Conservation (phyloP, 2,888 invertebrate species). For the Pammene aurita region DNA sequence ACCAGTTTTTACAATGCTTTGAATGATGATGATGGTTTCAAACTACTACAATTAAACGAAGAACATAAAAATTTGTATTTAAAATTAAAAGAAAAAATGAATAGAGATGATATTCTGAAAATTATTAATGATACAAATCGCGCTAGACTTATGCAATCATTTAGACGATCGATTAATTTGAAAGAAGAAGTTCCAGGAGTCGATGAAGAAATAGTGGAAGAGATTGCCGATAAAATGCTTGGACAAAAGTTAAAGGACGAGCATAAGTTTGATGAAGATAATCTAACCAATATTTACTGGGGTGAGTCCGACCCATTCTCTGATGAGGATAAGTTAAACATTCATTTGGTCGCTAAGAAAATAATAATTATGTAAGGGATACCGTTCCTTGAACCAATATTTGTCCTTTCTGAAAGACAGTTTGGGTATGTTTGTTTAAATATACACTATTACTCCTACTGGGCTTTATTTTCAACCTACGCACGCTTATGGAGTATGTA, state of each 20-base stretch:
- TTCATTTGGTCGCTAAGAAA: constrained; percentile 16
- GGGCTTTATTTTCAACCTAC: no score
- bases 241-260: constrained; percentile 61
- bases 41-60: constrained; percentile 49
- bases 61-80: constrained; percentile 65
- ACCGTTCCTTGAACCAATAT: constrained; percentile 28
- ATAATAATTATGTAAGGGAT: not conserved
- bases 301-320: constrained; percentile 55
- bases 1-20: constrained; percentile 67
- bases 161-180: constrained; percentile 51
- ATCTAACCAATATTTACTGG: constrained; percentile 63
- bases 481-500: no score
- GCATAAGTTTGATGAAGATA: constrained; percentile 55
- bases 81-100: constrained; percentile 70
- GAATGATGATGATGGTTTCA: constrained; percentile 61
- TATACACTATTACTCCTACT: not conserved
- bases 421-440: not conserved
- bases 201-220: constrained; percentile 52
- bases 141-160: constrained; percentile 53
- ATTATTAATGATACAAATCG: constrained; percentile 56
- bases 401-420: not conserved
- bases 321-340: constrained; percentile 11
- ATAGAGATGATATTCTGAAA: constrained; percentile 67
- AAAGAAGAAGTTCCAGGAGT: constrained; percentile 2
- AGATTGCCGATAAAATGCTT: constrained; percentile 65